Evolutionary conservation across 2,113 vertebrate species (phyloP).

Genomic region (Aptenodytes forsteri): DNA sequence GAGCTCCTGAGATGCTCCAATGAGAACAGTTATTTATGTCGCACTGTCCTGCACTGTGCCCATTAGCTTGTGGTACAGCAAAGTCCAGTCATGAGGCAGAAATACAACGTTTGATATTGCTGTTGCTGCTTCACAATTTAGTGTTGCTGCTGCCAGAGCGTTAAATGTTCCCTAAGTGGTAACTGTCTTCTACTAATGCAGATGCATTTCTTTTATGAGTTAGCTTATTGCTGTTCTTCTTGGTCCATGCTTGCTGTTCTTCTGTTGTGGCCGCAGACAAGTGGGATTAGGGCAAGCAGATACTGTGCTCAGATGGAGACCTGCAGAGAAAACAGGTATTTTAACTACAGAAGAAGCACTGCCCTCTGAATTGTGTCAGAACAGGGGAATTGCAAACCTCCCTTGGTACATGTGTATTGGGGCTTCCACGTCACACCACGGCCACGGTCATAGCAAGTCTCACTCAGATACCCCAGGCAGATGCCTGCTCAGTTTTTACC

Average conservation of each 20-base stretch:
- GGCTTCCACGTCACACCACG: fast-evolving
- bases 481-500: background rate
- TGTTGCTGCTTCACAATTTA: background rate
- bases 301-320: background rate
- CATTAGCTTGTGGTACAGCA: background rate
- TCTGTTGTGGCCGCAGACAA: background rate
- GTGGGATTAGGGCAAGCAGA: background rate
- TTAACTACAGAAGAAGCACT: background rate
- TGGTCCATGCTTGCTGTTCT: background rate
- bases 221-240: background rate
- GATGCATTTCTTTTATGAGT: slow-evolving; percentile 29
- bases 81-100: background rate
- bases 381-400: background rate
- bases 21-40: background rate
- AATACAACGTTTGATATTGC: background rate
- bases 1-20: background rate
- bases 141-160: background rate
- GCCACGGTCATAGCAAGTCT: background rate
- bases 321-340: background rate
- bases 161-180: background rate
- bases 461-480: background rate
- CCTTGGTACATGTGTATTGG: too few relatives aligned
- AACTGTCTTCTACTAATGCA: slow-evolving; percentile 8
- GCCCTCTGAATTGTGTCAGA: background rate
- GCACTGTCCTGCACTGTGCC: background rate